Conservation (phyloP, 2,797 vertebrate species). For the Clarias fuscus region DNA sequence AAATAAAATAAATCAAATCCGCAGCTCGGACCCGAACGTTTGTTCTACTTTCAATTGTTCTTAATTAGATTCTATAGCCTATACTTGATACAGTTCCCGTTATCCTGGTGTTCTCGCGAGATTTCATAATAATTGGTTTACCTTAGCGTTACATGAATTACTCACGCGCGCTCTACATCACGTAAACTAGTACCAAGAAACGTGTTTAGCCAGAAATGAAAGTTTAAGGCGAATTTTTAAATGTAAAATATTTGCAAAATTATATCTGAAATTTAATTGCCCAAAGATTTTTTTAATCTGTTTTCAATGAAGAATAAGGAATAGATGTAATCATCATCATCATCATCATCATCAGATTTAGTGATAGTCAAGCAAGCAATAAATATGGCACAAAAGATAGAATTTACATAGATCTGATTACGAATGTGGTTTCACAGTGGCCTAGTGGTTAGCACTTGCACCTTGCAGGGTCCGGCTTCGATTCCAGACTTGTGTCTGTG, state of each 20-base stretch:
- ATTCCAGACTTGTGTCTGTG: too few relatives aligned
- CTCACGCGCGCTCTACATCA: neutral
- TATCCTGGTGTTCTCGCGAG: neutral
- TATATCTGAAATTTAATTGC: neutral
- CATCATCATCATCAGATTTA: neutral
- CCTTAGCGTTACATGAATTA: neutral
- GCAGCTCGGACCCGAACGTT: neutral
- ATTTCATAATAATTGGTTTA: neutral
- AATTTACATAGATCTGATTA: neutral
- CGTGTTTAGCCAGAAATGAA: neutral
- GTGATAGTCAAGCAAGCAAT: neutral
- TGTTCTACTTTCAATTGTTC: fast-evolving
- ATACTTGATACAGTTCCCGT: neutral
- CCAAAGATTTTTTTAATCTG: neutral
- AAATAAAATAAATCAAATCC: neutral
- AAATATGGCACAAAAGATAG: neutral
- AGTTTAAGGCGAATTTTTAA: neutral
- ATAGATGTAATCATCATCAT: neutral
- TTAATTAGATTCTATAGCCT: neutral
- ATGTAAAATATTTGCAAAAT: neutral
- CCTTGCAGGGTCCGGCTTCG: too few relatives aligned
- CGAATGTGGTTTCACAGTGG: too few relatives aligned
- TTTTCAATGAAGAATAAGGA: neutral
- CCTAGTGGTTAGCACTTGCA: too few relatives aligned
- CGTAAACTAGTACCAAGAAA: neutral